A percentile compares a stretch with the other conserved stretches of the same genome.
Evolutionary conservation across 2,797 vertebrate genomes (phyloP).

Genomic region (Darevskia nairensis): DNA sequence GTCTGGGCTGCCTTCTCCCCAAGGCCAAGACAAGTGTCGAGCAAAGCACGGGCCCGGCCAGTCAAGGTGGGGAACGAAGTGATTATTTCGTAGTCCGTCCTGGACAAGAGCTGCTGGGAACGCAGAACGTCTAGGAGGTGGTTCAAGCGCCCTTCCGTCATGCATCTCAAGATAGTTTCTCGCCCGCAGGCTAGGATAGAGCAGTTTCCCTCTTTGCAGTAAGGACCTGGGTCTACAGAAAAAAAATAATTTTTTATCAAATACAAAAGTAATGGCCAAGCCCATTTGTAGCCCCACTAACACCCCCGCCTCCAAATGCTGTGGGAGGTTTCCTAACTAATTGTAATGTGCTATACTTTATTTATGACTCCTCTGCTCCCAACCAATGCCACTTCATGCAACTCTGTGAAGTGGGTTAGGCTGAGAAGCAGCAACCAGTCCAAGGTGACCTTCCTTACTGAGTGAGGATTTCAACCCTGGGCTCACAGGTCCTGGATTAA

Average conservation of each 20-base stretch:
- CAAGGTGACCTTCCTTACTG: no score
- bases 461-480: no score
- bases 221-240: conserved; percentile 43
- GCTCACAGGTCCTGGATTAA: no score
- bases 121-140: conserved; percentile 75
- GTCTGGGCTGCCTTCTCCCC: conserved; percentile 75
- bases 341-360: background rate
- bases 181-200: conserved; percentile 63
- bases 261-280: background rate
- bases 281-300: background rate
- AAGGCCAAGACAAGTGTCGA: conserved; percentile 78
- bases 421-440: no score
- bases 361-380: background rate
- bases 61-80: conserved; percentile 70
- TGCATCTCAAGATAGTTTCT: conserved; percentile 68
- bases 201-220: conserved; percentile 45
- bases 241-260: background rate
- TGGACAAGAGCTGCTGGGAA: conserved; percentile 63
- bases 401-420: no score
- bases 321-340: background rate
- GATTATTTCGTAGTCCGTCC: conserved; percentile 76
- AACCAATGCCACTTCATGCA: background rate
- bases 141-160: conserved; percentile 82
- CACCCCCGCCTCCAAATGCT: background rate
- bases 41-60: conserved; percentile 70